Evolutionary conservation across 2,113 vertebrate genomes (phyloP).

Genomic region (Corvus cornix): DNA sequence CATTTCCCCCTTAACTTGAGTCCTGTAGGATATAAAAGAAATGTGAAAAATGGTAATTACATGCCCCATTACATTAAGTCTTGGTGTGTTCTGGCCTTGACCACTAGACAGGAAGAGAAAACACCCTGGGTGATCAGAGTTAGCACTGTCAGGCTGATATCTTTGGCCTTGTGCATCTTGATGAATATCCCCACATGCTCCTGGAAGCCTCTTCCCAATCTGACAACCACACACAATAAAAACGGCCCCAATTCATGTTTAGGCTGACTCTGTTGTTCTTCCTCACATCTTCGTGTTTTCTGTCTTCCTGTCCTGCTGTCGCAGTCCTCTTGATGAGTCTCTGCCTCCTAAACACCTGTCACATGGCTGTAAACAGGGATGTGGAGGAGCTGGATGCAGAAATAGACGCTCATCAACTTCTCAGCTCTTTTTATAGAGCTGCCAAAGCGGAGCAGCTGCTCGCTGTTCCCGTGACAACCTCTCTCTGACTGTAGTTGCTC

Average conservation of each 20-base stretch:
- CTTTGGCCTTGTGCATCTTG: neutral
- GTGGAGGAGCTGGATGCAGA: slow-evolving; percentile 46
- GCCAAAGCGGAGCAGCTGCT: slow-evolving; percentile 61
- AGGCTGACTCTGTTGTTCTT: neutral
- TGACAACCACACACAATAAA: neutral
- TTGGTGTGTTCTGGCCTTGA: neutral
- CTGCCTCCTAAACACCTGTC: slow-evolving; percentile 41
- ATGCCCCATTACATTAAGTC: neutral
- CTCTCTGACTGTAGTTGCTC: slow-evolving; percentile 74
- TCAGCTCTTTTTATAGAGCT: slow-evolving; percentile 52
- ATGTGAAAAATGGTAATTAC: neutral
- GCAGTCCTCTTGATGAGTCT: slow-evolving; percentile 4
- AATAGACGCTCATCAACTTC: slow-evolving; percentile 42
- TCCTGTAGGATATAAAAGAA: neutral
- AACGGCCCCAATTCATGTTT: neutral
- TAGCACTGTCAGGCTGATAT: neutral
- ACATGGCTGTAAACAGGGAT: slow-evolving; percentile 34
- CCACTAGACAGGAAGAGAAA: neutral
- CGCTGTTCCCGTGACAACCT: slow-evolving; percentile 68
- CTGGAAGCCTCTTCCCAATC: slow-evolving; percentile 13
- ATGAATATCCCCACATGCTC: neutral
- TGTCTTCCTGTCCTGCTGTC: slow-evolving; percentile 42
- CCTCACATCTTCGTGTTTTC: slow-evolving; percentile 18
- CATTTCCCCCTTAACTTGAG: neutral
- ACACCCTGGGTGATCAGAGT: neutral